Base-by-base conservation (phyloP, 2,113 vertebrate genomes). In the Thinocorus orbignyianus region DNA sequence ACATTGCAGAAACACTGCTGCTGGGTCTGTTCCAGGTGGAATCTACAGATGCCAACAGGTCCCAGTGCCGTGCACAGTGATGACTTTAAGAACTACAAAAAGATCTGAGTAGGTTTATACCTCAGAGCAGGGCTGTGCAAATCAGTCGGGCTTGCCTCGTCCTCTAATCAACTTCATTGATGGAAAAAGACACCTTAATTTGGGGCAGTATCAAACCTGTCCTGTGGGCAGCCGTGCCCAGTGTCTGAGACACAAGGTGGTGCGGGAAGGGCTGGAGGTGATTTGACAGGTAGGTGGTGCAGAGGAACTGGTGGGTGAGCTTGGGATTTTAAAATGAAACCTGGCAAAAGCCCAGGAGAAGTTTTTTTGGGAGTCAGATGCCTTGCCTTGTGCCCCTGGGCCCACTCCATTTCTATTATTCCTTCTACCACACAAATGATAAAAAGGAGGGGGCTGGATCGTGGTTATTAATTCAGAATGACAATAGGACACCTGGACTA, bases 401-500 rank as follows among this genome's bases (percentile, higher is more conserved):
- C n/a, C 68, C 19, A 1, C 5, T 62, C 14, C 4, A 4, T 28
- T 83, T 69, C 80, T 24, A 7, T 64, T 72, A 52, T 76, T 44
- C 42, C 39, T 25, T 46, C 79, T 28, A 18, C 16, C 70, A 7
- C 52, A 1, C 57, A 41, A 41, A 22, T 10, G 28, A 80, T 51
- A 24, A 83, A 96, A 83, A 54, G 44, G 49, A 17, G 42, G 76
- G 62, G 20, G 17, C 9, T 13, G 81, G 37, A 22, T 51, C 76
- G 13, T 17, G 81, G 52, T 93, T 58, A 90, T 96, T 72, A 81
- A 94, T 88, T 79, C 22, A 22, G 39, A 78, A 2, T 20, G 60
- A 96, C 96, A 97, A 93, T 92, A 5, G 92, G 95, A 96, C 97
- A 97, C 97, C 97, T 97, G 97, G 96, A 92, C 7, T 51, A 90